Base-by-base conservation (phyloP, 92 coral and sea anemone genomes). In the Porites cylindrica region DNA sequence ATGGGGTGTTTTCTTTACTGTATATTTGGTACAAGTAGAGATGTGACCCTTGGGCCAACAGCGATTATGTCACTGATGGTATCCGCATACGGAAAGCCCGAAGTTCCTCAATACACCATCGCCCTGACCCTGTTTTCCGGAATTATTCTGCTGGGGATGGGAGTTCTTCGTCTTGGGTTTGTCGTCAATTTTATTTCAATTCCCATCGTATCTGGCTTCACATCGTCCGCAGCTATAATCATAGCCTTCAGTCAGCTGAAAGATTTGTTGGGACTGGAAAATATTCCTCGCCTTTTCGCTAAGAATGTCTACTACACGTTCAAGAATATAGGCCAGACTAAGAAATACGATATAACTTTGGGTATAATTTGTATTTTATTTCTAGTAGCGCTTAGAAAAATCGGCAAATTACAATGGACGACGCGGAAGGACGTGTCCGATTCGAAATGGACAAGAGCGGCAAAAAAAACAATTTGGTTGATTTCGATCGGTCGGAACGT, bases 51-150 rank as follows among this genome's bases (percentile, higher is more conserved):
- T 0, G 99, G 99, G 0, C 99, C 99, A 5, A 97, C 99, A 0
- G 99, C 99, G 23, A 93, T 97, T 62, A 95, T 97, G 95, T 97
- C 99, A 26, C 91, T 97, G 17, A 95, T 97, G 92, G 97, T 97
- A 1, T 96, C 99, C 8, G 95, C 97, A 0, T 97, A 97, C 72
- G 98, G 99, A 7, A 82, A 92, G 68, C 87, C 98, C 16, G 96
- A 96, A 38, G 89, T 88, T 5, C 96, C 99, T 1, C 88, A 93
- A 3, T 97, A 87, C 77, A 93, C 95, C 0, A 78, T 97, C 19
- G 94, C 93, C 5, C 71, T 97, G 91, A 95, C 98, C 3, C 83
- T 97, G 6, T 82, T 92, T 61, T 87, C 93, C 61, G 99, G 99
- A 24, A 12, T 97, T 17, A 67, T 97, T 29, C 95, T 93, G 73